Evolutionary conservation across 1,140 invertebrate genomes (phyloP), one percentile per base, ranked within the genome.

Genomic region (Drosophila ambigua): DNA sequence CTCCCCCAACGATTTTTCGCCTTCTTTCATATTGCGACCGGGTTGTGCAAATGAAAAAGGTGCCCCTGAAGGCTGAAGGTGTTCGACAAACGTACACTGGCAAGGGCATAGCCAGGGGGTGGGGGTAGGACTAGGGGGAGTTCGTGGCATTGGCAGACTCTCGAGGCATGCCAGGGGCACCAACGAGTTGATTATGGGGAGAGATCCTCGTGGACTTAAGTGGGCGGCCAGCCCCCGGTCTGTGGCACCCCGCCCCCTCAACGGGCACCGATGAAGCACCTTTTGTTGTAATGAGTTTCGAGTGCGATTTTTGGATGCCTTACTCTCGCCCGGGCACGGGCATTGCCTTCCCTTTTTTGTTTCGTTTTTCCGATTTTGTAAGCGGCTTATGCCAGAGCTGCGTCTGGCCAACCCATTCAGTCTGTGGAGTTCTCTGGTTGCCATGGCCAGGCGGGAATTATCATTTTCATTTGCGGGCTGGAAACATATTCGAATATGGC

Each of bases 261-360:
- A 26, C 23, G 43, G 61, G 26, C 50, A 39, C 55, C 57, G 74
- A 87, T 85, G 82, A 81, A 87, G 82, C 83, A 87, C 82, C 82
- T 87, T 85, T 85, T 85, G 82, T 85, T 85, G 82, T 85, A 85
- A 85, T 87, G 82, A 87, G 82, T 88, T 87, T 87, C 63, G 78
- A 87, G 82, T 88, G 82, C 75, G 63, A 88, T 69, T 85, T 87
- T 75, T 81, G 58, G 61, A 83, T 83, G 67, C 41, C 72, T 49
- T 57, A 13, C 58, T 41, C 20, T n/a, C 28, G 41, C 57, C 15
- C 63, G 54, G 28, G 46, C 31, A 50, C 28, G 28, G 15, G 11
- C 24, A 50, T 26, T 39, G 48, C 59, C n/a, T 26, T 26, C n/a
- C 20, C 35, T n/a, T 23, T 57, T 57, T 54, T 67, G 63, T 65